These are phyloP conservation scores for Pteria penguin DNA, from an alignment of 2,888 invertebrate genomes.

Conservation along the genomic window DNA sequence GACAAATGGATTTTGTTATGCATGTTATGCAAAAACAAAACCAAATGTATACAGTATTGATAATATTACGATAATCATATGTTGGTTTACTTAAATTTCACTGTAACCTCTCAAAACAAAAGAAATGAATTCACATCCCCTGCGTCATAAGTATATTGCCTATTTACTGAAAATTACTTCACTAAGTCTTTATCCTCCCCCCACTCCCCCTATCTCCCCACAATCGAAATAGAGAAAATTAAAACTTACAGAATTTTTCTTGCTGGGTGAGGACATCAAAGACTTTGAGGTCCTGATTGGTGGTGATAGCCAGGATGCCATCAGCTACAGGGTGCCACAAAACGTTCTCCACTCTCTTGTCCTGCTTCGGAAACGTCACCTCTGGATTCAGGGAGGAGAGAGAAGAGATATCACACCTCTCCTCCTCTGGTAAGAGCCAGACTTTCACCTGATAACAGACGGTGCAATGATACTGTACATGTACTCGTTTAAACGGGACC, in stretches of 20 bases:
- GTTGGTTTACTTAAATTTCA: no score
- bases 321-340: constrained; percentile 95
- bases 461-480: no score
- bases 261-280: constrained; percentile 86
- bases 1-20: no score
- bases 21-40: no score
- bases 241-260: constrained; percentile 59
- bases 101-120: no score
- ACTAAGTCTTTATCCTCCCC: neutral
- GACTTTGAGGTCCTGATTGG: constrained; percentile 89
- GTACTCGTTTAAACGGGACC: no score
- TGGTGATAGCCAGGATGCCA: constrained; percentile 91
- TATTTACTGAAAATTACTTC: no score
- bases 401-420: constrained; percentile 87
- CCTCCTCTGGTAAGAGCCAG: constrained; percentile 92
- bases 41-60: no score
- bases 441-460: constrained; percentile 89
- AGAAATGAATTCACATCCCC: no score
- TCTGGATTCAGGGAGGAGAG: constrained; percentile 83
- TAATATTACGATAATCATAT: no score
- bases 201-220: neutral
- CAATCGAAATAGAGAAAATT: neutral
- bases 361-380: constrained; percentile 83
- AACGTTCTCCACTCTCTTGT: constrained; percentile 91
- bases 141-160: no score